These are phyloP conservation scores for Oncorhynchus keta DNA, from an alignment of 2,113 vertebrate genomes.

Conservation along the genomic window DNA sequence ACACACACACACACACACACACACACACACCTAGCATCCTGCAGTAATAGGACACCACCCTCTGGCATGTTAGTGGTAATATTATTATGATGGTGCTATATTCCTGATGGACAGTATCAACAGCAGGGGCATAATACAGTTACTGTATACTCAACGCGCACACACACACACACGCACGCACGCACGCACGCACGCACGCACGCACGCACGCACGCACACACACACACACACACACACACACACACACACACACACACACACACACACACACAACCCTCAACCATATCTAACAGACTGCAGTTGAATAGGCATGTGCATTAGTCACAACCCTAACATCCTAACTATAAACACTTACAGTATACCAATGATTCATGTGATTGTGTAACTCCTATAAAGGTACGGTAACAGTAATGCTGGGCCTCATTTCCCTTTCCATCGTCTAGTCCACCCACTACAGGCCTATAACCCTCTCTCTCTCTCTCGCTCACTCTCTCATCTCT, in stretches of 20 bases:
- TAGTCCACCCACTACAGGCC: conserved; percentile 19
- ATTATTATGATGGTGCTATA: background rate
- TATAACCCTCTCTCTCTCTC: background rate
- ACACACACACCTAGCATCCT: too few relatives aligned
- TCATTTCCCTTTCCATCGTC: conserved; percentile 6
- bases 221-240: too few relatives aligned
- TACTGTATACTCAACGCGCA: background rate
- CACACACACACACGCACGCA: too few relatives aligned
- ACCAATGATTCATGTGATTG: conserved; percentile 25
- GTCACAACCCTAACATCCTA: background rate
- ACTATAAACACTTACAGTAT: background rate
- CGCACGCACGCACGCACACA: too few relatives aligned
- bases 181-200: too few relatives aligned
- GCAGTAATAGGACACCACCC: background rate
- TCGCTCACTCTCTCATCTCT: background rate
- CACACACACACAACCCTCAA: background rate
- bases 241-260: too few relatives aligned
- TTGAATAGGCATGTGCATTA: background rate
- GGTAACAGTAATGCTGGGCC: conserved; percentile 17
- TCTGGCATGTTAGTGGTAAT: too few relatives aligned
- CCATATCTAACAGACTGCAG: background rate
- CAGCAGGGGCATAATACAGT: too few relatives aligned
- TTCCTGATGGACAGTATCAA: background rate
- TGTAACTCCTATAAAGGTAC: conserved; percentile 15
- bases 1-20: too few relatives aligned